Conservation (phyloP, 2,797 vertebrate species). For the Sebastes wilsoni region DNA sequence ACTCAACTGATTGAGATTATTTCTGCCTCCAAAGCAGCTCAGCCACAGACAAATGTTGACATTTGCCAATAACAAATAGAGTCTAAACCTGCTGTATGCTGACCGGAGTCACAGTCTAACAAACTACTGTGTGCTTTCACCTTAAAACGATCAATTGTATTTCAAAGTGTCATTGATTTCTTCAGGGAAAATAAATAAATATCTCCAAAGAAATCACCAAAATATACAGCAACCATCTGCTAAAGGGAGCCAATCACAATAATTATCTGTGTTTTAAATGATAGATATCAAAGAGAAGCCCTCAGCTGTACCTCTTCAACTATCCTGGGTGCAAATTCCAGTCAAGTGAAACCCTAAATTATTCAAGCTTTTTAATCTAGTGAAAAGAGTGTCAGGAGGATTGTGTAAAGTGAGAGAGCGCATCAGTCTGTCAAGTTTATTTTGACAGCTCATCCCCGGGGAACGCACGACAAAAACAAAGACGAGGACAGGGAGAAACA, state of each 20-base stretch:
- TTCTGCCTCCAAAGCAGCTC: neutral
- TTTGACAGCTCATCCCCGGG: constrained; percentile 19
- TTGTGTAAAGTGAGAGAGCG: constrained; percentile 3
- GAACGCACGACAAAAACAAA: neutral
- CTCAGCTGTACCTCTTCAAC: neutral
- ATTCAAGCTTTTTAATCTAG: constrained; percentile 17
- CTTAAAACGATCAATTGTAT: neutral
- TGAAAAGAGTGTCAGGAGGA: constrained; percentile 13
- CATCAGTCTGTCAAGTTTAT: constrained; percentile 17
- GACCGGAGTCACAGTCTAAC: neutral
- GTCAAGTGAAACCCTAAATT: constrained; percentile 25
- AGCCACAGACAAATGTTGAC: neutral
- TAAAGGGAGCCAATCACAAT: neutral
- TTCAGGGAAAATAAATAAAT: neutral
- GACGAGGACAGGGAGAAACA: neutral
- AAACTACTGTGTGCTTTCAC: neutral
- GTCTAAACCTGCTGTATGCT: neutral
- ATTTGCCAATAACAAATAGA: neutral
- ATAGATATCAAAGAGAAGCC: neutral
- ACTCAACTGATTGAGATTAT: neutral
- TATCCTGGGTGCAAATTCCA: constrained; percentile 11
- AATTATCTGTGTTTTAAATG: neutral
- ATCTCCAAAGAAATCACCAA: neutral
- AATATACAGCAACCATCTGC: constrained; percentile 8
- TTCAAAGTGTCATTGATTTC: neutral